Evolutionary conservation across 2,113 vertebrate genomes (phyloP), one percentile per base, ranked within the genome.

Genomic region (Microcebus tavaratra): DNA sequence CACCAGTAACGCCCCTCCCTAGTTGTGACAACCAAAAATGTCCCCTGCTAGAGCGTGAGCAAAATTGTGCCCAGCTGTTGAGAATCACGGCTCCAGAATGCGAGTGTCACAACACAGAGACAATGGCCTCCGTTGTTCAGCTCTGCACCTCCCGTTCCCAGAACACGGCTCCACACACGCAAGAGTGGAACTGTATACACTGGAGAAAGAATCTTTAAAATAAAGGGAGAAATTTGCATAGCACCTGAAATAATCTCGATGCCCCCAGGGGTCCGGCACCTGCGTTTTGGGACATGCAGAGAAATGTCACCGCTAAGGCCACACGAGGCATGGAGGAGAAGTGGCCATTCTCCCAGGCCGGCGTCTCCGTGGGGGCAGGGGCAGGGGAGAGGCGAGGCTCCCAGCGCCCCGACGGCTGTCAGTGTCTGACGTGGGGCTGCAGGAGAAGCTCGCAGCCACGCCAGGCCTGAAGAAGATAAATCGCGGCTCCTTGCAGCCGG

Each of bases 401-500:
- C 55, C 21, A 7, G 97, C 80, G 50, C 89, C 96, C 94, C 97
- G 96, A 98, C 17, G 23, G 85, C 97, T 98, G 98, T 98, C 98
- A 98, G 94, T 95, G 98, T 98, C 88, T 98, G 98, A 98, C 98
- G 98, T 97, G 97, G 80, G 97, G 98, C 97, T 96, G 92, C 97
- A 94, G 72, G 97, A 94, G 97, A 98, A 99, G 98, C 99, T 99
- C 99, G 99, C 95, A 98, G 98, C 99, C 99, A 98, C 98, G 76
- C 99, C 94, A 95, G 98, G 98, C 98, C 98, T 98, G 98, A 99
- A 99, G 99, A 99, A 99, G 99, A 99, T 99, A 99, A 99, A 99
- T 99, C 99, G 99, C 99, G 99, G 99, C 99, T 99, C 99, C 99
- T 99, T 99, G 98, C 98, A 99, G 99, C 98, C 96, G 97, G 97